phyloP scores from a whole-genome alignment of 2,113 vertebrate genomes.

The Benitochromis conjunctus region DNA sequence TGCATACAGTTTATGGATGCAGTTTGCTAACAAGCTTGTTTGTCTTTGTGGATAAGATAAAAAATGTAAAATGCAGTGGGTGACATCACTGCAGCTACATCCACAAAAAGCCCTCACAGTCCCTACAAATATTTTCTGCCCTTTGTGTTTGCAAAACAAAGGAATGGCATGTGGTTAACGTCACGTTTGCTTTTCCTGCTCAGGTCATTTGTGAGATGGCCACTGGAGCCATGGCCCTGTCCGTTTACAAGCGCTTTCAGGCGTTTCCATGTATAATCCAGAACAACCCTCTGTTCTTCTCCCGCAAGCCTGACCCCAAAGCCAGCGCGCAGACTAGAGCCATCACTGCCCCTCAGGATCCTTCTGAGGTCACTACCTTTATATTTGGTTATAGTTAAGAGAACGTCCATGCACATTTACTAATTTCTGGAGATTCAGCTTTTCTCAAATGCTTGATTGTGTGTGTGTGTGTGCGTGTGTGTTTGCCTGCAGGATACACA shows the following conservation, averaged over 20 bases:
- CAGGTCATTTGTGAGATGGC: conserved; percentile 70
- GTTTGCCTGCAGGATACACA: neutral
- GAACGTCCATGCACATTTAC: neutral
- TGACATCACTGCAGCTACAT: neutral
- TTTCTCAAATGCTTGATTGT: neutral
- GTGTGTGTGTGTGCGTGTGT: neutral
- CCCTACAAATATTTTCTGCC: accelerated
- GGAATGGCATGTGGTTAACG: accelerated
- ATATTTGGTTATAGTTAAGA: neutral
- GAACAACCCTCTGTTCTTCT: conserved; percentile 60
- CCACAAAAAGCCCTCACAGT: neutral
- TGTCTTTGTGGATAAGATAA: neutral
- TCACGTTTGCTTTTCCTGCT: neutral
- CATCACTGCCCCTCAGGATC: neutral
- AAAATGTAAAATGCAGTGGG: neutral
- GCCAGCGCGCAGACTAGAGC: neutral
- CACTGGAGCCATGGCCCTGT: conserved; percentile 45
- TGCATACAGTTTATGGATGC: neutral
- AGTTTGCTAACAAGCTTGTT: neutral
- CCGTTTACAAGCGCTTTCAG: conserved; percentile 58
- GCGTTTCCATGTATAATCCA: conserved; percentile 64
- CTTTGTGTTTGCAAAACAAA: neutral
- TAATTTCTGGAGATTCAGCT: neutral
- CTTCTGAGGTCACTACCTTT: conserved; percentile 13
- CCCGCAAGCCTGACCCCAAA: conserved; percentile 53